phyloP scores from a whole-genome alignment of 1,140 invertebrate species.

The Agraylea sexmaculata region DNA sequence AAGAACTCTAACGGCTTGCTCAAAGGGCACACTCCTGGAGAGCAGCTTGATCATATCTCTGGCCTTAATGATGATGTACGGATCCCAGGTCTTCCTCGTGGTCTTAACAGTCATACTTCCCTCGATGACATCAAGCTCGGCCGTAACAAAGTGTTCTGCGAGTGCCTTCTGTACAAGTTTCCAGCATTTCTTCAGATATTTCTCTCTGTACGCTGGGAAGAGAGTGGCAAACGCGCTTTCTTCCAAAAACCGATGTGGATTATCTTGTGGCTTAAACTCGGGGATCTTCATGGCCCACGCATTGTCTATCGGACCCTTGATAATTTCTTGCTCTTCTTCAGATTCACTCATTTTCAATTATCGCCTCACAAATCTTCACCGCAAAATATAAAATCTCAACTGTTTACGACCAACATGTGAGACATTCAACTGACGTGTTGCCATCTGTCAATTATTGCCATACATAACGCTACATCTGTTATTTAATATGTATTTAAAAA shows the following conservation, averaged over 20 bases:
- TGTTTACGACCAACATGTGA: neutral
- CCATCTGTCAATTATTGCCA: too few relatives aligned
- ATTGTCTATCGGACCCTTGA: conserved; percentile 57
- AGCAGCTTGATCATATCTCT: conserved; percentile 92
- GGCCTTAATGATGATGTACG: conserved; percentile 94
- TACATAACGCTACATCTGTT: too few relatives aligned
- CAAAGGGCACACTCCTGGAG: conserved; percentile 91
- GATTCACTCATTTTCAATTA: conserved; percentile 5
- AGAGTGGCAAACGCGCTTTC: conserved; percentile 60
- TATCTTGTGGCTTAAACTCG: conserved; percentile 81
- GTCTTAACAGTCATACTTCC: conserved; percentile 92
- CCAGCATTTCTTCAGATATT: conserved; percentile 94
- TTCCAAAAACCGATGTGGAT: conserved; percentile 66
- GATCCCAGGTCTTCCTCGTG: conserved; percentile 97
- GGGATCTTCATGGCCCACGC: conserved; percentile 86
- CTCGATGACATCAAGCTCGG: conserved; percentile 89
- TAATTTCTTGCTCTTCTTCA: conserved; percentile 23
- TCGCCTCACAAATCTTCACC: neutral
- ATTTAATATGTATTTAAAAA: too few relatives aligned
- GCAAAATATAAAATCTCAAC: neutral
- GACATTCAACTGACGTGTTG: too few relatives aligned
- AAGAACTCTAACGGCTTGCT: conserved; percentile 77
- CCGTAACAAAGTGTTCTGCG: conserved; percentile 65
- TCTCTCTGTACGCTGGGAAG: conserved; percentile 83
- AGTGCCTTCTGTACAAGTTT: conserved; percentile 83